A percentile compares a stretch with the other conserved stretches of the same genome.
Evolutionary conservation across 2,888 invertebrate genomes (phyloP).

Genomic region (Agrochola litura): DNA sequence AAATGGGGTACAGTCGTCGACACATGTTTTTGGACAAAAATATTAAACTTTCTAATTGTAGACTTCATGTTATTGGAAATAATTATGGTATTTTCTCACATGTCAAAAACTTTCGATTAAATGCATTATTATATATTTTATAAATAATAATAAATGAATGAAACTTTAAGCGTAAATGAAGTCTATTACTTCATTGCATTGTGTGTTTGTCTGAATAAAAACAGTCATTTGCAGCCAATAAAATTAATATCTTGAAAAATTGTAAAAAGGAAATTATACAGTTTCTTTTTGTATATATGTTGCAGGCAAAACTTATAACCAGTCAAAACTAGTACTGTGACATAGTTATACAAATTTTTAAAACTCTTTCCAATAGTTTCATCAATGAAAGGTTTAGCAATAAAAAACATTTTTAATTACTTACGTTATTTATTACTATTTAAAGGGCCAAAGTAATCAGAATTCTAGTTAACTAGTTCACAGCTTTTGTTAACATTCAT

Average conservation of each 20-base stretch:
- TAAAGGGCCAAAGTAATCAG: slow-evolving; percentile 3
- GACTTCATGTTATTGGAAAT: slow-evolving; percentile 33
- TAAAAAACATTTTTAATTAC: slow-evolving; percentile 19
- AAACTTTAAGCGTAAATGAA: too few species aligned
- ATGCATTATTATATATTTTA: too few species aligned
- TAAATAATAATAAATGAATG: too few species aligned
- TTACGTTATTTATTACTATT: slow-evolving; percentile 34
- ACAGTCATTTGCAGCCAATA: slow-evolving; percentile 32
- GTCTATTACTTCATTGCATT: too few species aligned
- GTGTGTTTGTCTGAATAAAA: too few species aligned
- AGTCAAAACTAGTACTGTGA: slow-evolving; percentile 37
- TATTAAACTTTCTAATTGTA: slow-evolving; percentile 33
- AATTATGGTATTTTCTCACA: slow-evolving; percentile 22
- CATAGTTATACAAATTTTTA: slow-evolving; percentile 28
- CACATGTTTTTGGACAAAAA: slow-evolving; percentile 32
- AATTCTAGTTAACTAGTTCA: too few species aligned
- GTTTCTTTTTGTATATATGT: slow-evolving; percentile 32
- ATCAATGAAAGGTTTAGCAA: slow-evolving; percentile 30
- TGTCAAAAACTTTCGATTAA: too few species aligned
- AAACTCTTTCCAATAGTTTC: slow-evolving; percentile 30
- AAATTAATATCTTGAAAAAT: slow-evolving; percentile 33
- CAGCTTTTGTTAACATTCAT: too few species aligned
- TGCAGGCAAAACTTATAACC: slow-evolving; percentile 29
- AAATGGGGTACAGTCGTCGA: slow-evolving; percentile 32
- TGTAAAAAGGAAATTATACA: slow-evolving; percentile 34